These are phyloP conservation scores for Pantala flavescens DNA, from an alignment of 1,140 invertebrate genomes.

Conservation along the genomic window DNA sequence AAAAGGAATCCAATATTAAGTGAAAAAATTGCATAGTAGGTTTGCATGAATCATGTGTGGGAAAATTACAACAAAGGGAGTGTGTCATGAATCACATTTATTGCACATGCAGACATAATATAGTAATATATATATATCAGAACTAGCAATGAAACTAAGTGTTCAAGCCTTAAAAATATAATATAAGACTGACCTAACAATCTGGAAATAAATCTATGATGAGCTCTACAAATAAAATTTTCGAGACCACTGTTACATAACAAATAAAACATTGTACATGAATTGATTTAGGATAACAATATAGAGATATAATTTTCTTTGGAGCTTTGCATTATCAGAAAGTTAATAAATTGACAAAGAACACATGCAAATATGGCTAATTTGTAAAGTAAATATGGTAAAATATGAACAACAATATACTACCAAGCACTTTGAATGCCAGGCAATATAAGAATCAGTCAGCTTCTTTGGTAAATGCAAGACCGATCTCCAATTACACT, in stretches of 20 bases:
- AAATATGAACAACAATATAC: background rate
- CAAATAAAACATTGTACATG: no score
- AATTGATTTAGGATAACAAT: no score
- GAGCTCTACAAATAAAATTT: background rate
- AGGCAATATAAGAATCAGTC: background rate
- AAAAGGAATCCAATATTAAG: no score
- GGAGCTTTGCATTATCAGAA: no score
- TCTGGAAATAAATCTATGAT: background rate
- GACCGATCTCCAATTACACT: background rate
- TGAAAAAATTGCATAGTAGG: no score
- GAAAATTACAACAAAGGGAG: background rate
- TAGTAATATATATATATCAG: background rate
- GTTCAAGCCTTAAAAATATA: background rate
- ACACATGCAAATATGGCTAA: background rate
- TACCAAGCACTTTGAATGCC: background rate
- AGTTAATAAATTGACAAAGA: background rate
- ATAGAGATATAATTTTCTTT: no score
- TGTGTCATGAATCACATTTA: conserved; percentile 10
- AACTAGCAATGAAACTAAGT: no score
- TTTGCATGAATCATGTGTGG: no score
- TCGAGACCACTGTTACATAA: no score
- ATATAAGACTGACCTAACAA: background rate
- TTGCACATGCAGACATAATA: background rate
- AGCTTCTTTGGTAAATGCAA: conserved; percentile 9
- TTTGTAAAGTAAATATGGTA: background rate